phyloP scores from a whole-genome alignment of 2,113 vertebrate species.

The Sprattus sprattus region DNA sequence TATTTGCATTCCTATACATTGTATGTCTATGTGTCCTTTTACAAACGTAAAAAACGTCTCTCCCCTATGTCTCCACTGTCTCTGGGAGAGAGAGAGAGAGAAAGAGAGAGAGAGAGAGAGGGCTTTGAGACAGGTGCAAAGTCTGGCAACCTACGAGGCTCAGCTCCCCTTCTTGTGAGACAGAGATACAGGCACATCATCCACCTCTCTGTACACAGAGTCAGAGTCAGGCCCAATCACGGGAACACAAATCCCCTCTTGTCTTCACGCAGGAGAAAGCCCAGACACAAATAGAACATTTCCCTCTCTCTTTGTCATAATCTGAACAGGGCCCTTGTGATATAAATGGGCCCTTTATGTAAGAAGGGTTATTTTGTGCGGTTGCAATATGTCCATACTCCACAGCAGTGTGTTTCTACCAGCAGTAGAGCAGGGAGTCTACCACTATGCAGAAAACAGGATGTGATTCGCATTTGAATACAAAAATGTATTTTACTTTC shows the following conservation, averaged over 20 bases:
- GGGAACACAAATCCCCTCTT: not conserved
- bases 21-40: not conserved
- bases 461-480: not conserved
- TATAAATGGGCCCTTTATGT: conserved; percentile 11
- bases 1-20: not conserved
- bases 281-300: not conserved
- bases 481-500: not conserved
- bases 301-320: conserved; percentile 14
- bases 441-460: not conserved
- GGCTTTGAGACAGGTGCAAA: not conserved
- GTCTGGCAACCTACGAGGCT: not conserved
- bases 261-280: not conserved
- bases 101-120: not conserved
- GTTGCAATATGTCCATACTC: not conserved
- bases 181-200: not conserved
- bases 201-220: not conserved
- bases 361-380: not conserved
- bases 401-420: not conserved
- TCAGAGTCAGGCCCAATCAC: not conserved
- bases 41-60: not conserved
- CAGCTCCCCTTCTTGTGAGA: not conserved
- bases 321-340: not conserved
- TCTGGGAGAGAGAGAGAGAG: too few relatives aligned
- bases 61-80: too few relatives aligned
- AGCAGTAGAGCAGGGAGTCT: not conserved